phyloP scores from a whole-genome alignment of 2,797 vertebrate genomes.

The Xenops minutus region DNA sequence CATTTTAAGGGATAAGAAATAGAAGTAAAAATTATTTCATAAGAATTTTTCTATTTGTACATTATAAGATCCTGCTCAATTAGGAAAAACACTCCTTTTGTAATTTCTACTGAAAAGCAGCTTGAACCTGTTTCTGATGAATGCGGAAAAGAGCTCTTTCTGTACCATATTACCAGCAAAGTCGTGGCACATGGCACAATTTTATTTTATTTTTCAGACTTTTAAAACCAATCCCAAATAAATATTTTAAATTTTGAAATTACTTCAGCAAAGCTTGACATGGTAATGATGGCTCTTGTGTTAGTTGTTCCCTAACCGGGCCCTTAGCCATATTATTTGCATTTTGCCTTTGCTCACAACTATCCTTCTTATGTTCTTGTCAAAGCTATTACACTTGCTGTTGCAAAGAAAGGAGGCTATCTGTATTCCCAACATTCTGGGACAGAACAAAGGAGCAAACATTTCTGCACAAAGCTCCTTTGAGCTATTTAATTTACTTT shows the following conservation, averaged over 20 bases:
- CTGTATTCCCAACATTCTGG: constrained; percentile 65
- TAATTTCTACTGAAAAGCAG: not conserved
- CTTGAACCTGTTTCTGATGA: not conserved
- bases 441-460: constrained; percentile 68
- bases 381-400: constrained; percentile 48
- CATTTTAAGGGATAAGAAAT: not conserved
- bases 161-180: not conserved
- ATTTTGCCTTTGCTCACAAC: constrained; percentile 62
- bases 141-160: not conserved
- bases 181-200: not conserved
- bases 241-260: constrained; percentile 25
- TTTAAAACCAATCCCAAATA: not conserved
- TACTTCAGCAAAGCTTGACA: not conserved
- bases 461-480: constrained; percentile 68
- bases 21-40: not conserved
- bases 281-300: not conserved
- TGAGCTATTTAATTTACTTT: constrained; percentile 72
- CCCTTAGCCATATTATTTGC: constrained; percentile 58
- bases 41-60: not conserved
- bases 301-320: not conserved
- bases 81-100: not conserved
- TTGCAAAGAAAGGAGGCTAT: constrained; percentile 63
- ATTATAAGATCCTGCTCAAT: not conserved
- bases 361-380: constrained; percentile 61
- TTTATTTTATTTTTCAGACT: not conserved